Base-by-base conservation (phyloP, 1,140 invertebrate genomes). In the Saccostrea echinata region DNA sequence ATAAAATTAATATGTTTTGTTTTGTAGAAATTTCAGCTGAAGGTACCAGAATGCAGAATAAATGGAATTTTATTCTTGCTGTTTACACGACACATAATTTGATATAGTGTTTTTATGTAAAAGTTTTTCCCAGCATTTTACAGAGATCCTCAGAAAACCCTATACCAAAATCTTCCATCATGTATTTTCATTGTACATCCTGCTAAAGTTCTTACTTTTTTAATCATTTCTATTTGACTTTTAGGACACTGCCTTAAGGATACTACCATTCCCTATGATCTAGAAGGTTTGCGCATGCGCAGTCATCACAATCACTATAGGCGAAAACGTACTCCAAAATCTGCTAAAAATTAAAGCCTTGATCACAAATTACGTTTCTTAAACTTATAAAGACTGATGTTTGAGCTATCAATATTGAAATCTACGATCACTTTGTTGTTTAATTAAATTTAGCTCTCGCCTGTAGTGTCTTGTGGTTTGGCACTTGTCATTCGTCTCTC, bases 321-420 rank as follows among this genome's bases (percentile, higher is more conserved):
- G 55, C 55, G 55, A 61, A 61, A 61, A 61, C 55, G 43, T 43
- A 3, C 43, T 43, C 43, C 43, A 43, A 43, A 43, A 43, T 43
- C 55, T 61, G 55, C 55, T 18, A 61, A 61, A 61, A 21, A 61
- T 43, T 43, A 43, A 43, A 43, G 43, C 43, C 43, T 43, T 43
- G 43, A 43, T 61, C 55, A 61, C 55, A n/a, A n/a, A 61, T 61
- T 61, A n/a, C 18, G 16, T 61, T 61, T 61, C 6, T 61, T 61
- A 61, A 61, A 18, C 18, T 61, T 61, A n/a, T 61, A 61, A 61
- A 61, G 55, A 61, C 55, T 18, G 55, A 61, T 61, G 55, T 61
- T 61, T 61, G 18, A 61, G 55, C 55, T 61, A 61, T 61, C n/a
- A 61, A 61, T 61, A 61, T 61, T 61, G 55, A 61, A 61, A 61